Evolutionary conservation across 2,113 vertebrate species (phyloP), one percentile per base, ranked within the genome.

Genomic region (Tetrao urogallus): DNA sequence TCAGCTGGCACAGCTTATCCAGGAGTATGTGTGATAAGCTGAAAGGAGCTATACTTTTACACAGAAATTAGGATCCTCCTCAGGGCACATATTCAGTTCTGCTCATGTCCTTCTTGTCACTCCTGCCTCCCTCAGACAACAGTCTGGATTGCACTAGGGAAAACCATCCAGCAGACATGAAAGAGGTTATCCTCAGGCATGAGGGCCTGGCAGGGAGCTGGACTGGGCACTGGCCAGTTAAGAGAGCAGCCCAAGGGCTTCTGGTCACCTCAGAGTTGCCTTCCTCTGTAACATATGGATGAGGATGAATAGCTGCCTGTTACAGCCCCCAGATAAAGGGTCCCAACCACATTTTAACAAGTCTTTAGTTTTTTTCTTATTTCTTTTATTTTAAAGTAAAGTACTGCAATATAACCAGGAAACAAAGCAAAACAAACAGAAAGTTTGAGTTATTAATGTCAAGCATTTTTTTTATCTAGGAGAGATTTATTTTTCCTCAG

Each of bases 141-240:
- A 36, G 43, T 19, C 22, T 36, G 25, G 54, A 48, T 71, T 50
- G 40, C 14, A 48, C 30, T 19, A 32, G 40, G 66, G 82, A 63
- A 87, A 89, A 21, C 30, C 61, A 27, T 45, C 42, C 42, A 82
- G 57, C 57, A 82, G 63, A 56, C 5, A 56, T 18, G 14, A 45
- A 72, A 85, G 34, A 70, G 11, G 75, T 36, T 3, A 4, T 70
- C 15, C 25, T 52, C 2, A 2, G 6, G 17, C 72, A 36, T 42
- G 75, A 87, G 56, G 54, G 77, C 60, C 13, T 50, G 42, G 40
- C 18, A 80, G 70, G 36, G 27, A 89, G 81, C 13, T 10, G 21
- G 27, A 32, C 12, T 0, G 1, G 58, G 34, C 30, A 47, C 0
- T 1, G 34, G 17, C 5, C 12, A 38, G 15, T 3, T 24, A 79